Base-by-base conservation (phyloP, 2,113 vertebrate genomes). In the Hemiprocne comata region DNA sequence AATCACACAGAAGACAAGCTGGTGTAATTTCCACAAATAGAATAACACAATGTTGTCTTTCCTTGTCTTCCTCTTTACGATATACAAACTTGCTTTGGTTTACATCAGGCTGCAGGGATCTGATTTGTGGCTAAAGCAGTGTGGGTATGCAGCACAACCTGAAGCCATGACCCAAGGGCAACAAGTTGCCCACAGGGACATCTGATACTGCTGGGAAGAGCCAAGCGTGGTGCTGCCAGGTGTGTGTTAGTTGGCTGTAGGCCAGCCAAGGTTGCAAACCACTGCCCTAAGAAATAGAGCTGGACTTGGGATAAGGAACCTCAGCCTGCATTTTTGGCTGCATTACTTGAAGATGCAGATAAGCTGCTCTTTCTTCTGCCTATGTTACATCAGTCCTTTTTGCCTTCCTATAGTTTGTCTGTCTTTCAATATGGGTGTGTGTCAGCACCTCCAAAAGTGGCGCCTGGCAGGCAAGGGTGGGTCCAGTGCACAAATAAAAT, bases 401-500 rank as follows among this genome's bases (percentile, higher is more conserved):
- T 50, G 40, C 73, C 40, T 33, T 50, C 51, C 15, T 2, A 0
- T 2, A 25, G 6, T 12, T 54, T 28, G 25, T 8, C 50, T 72
- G 46, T 25, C 11, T 85, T 51, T 65, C 4, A 1, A 26, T 18
- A 16, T 2, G 17, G n/a, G 5, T 7, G 13, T 4, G 9, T 15
- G 4, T 53, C 2, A 3, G 33, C 1, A 1, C 16, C 65, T 67
- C 33, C 28, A 34, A 34, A 76, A 64, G n/a, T 4, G 33, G 6
- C 2, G 5, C 44, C 11, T 3, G 5, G 6, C n/a, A n/a, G 10
- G 18, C 0, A 0, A 17, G 46, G 21, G 9, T 15, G n/a, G 24
- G 57, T 72, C 25, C 31, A 4, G 44, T 3, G 7, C 8, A 15
- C 38, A 7, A 57, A 13, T 4, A 65, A 46, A 44, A 9, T 1